Conservation (phyloP, 2,888 invertebrate species). For the Bruchidius siliquastri region DNA sequence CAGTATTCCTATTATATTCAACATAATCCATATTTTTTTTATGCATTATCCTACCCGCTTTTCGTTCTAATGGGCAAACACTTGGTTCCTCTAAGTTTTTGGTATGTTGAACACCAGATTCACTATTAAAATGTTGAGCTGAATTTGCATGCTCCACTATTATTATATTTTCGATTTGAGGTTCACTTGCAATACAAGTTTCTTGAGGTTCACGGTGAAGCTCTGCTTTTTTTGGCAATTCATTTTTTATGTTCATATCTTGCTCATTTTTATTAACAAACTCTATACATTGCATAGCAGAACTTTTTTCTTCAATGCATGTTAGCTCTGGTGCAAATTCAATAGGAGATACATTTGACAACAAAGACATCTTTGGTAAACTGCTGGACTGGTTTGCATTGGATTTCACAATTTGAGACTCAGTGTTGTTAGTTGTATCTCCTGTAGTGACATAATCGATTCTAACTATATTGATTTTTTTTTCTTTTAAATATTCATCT, state of each 20-base stretch:
- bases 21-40: background rate
- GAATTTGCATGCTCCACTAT: too few species aligned
- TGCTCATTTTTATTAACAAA: background rate
- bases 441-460: conserved; percentile 13
- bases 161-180: too few species aligned
- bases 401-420: background rate
- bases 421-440: background rate
- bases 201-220: background rate
- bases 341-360: background rate
- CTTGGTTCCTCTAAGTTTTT: too few species aligned
- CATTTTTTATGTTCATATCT: background rate
- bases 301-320: background rate
- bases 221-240: background rate
- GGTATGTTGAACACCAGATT: too few species aligned
- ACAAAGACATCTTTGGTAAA: background rate
- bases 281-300: background rate
- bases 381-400: background rate
- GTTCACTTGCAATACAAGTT: background rate
- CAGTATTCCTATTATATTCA: background rate
- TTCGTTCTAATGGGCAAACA: too few species aligned
- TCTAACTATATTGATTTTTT: conserved; percentile 18
- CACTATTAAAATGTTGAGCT: too few species aligned
- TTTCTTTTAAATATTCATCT: conserved; percentile 16
- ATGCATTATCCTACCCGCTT: background rate
- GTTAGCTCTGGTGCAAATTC: background rate